Conservation (phyloP, 35 echinoderm and acorn worm species). For the Acanthaster planci region DNA sequence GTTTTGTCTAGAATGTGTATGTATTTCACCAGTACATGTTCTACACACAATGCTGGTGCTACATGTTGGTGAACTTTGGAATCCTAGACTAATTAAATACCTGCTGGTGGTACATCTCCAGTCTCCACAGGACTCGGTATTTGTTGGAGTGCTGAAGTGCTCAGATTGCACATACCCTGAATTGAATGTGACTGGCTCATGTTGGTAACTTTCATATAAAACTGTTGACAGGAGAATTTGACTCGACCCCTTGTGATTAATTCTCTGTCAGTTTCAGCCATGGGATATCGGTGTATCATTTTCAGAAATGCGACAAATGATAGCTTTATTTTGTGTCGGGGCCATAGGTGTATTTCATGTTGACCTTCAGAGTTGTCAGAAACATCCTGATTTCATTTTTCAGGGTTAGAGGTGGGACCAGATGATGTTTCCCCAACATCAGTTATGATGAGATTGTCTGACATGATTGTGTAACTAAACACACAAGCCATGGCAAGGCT, state of each 20-base stretch:
- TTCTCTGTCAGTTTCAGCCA: neutral
- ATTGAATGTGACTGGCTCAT: too few species aligned
- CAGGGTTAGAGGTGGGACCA: neutral
- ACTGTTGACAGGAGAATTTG: slow-evolving; percentile 13
- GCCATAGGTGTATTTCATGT: neutral
- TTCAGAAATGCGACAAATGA: slow-evolving; percentile 10
- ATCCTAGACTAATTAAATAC: too few species aligned
- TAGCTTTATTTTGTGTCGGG: neutral
- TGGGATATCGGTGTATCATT: neutral
- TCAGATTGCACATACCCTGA: too few species aligned
- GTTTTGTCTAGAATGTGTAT: too few species aligned
- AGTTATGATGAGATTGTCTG: neutral
- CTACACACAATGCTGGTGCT: too few species aligned
- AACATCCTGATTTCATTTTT: slow-evolving; percentile 1
- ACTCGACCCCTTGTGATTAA: slow-evolving; percentile 22
- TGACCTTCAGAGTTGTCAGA: neutral
- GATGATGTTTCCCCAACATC: slow-evolving; percentile 23
- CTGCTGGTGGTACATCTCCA: too few species aligned
- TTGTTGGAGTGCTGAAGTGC: too few species aligned
- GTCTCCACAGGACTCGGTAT: too few species aligned
- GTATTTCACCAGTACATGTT: too few species aligned
- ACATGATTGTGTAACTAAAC: slow-evolving; percentile 1
- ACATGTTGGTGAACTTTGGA: too few species aligned
- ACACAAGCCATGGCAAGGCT: slow-evolving; percentile 5
- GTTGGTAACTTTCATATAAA: slow-evolving; percentile 7